Base-by-base conservation (phyloP, 2,888 invertebrate genomes). In the Thecophora atra region DNA sequence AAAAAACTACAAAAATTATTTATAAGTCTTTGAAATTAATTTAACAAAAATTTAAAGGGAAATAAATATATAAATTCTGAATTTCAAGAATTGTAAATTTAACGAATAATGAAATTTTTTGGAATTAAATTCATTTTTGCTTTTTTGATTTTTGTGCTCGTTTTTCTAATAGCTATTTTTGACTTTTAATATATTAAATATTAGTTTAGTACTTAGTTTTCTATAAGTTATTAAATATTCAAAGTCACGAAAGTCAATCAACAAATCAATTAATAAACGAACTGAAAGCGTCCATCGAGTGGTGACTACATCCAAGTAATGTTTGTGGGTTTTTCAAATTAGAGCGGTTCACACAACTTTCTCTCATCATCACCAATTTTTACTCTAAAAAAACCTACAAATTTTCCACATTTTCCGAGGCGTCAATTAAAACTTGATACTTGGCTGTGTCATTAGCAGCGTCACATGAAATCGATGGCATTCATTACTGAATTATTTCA, bases 391-490 rank as follows among this genome's bases (percentile, higher is more conserved):
- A 1, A 54, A 52, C 8, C 52, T 52, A n/a, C 52, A 52, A 52
- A 52, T 13, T 54, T 21, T 21, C 7, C n/a, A 30, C 15, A 62
- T 37, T 62, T 62, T 42, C 62, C 42, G 19, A 62, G 62, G 19
- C 62, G 19, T 42, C 15, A 62, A 62, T 30, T 62, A 17, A 62
- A 62, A 37, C 3, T 62, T 30, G 30, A 62, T 62, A 62, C 62
- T 42, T 62, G n/a, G 42, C 42, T 13, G 19, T 54, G 24, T 42
- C 44, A 63, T 44, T 63, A 63, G 62, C n/a, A 4, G 62, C n/a
- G 11, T 42, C 42, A 62, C n/a, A 37, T 42, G 62, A 62, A 30
- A 62, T 62, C 62, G 30, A 62, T 62, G 30, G 42, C 19, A 15
- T 62, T 19, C 62, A 62, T 42, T 21, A 63, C 28, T 11, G 7